phyloP scores from a whole-genome alignment of 2,888 invertebrate genomes.

The Dysmachus trigonus region DNA sequence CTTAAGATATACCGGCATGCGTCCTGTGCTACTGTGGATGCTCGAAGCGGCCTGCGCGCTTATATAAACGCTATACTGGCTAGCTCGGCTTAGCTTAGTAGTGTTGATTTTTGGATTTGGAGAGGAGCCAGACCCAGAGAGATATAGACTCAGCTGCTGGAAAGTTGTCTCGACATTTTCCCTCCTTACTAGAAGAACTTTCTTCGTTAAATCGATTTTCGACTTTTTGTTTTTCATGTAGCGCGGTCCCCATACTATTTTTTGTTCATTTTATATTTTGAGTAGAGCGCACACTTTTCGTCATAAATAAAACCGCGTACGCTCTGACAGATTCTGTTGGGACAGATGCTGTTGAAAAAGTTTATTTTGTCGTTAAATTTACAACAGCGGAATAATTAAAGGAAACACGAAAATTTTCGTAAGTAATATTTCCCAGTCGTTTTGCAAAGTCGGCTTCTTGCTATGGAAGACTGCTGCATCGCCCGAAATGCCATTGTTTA shows the following conservation, averaged over 20 bases:
- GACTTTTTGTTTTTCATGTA: constrained; percentile 1
- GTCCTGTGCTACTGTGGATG: constrained; percentile 27
- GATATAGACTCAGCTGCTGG: constrained; percentile 18
- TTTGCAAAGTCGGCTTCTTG: not conserved
- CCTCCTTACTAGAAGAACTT: not conserved
- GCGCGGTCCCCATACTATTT: constrained; percentile 6
- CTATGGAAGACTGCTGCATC: not conserved
- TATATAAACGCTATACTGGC: constrained; percentile 22
- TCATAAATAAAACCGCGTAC: constrained; percentile 25
- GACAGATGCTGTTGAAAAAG: not conserved
- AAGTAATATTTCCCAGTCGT: not conserved
- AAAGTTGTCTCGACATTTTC: constrained; percentile 8
- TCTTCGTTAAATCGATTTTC: constrained; percentile 24
- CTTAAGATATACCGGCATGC: constrained; percentile 22
- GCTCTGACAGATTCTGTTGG: constrained; percentile 1
- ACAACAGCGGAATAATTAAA: not conserved
- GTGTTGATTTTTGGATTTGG: constrained; percentile 46
- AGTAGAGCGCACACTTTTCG: constrained; percentile 5
- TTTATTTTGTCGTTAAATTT: constrained; percentile 19
- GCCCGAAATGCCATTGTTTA: not conserved
- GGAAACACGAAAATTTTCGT: not conserved
- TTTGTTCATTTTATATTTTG: not conserved
- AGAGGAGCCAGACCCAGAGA: constrained; percentile 48
- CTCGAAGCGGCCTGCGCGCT: not conserved
- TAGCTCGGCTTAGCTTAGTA: constrained; percentile 2